A percentile compares a stretch with the other conserved stretches of the same genome.
These are phyloP conservation scores for Aspidiotus destructor DNA, from an alignment of 2,888 invertebrate species.

Conservation along the genomic window DNA sequence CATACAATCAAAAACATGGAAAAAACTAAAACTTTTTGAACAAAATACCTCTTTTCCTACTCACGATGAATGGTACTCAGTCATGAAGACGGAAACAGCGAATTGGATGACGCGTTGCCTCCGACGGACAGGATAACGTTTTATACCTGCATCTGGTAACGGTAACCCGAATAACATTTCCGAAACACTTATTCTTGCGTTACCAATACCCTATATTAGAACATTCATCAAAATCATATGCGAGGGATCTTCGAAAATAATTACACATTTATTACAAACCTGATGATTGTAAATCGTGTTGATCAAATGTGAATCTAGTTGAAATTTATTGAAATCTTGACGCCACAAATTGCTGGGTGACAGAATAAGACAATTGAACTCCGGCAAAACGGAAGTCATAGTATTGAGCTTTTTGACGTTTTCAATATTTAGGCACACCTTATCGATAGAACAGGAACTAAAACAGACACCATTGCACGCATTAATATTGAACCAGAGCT, in stretches of 20 bases:
- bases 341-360: slow-evolving; percentile 94
- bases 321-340: slow-evolving; percentile 67
- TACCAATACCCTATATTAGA: slow-evolving; percentile 59
- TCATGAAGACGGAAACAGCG: slow-evolving; percentile 77
- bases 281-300: slow-evolving; percentile 74
- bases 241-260: slow-evolving; percentile 36
- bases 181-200: slow-evolving; percentile 70
- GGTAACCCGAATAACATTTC: slow-evolving; percentile 90
- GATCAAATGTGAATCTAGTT: slow-evolving; percentile 67
- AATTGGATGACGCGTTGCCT: slow-evolving; percentile 79
- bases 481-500: background rate
- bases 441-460: slow-evolving; percentile 62
- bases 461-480: slow-evolving; percentile 34
- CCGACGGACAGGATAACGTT: slow-evolving; percentile 73
- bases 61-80: slow-evolving; percentile 67
- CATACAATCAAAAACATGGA: background rate
- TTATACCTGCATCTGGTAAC: slow-evolving; percentile 80
- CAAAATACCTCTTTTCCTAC: slow-evolving; percentile 38
- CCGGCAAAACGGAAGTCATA: slow-evolving; percentile 55
- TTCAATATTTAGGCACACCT: slow-evolving; percentile 78
- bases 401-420: slow-evolving; percentile 49
- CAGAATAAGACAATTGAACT: slow-evolving; percentile 80
- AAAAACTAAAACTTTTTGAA: background rate
- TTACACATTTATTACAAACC: slow-evolving; percentile 44
- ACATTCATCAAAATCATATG: background rate